Evolutionary conservation across 2,113 vertebrate species (phyloP), one percentile per base, ranked within the genome.

Genomic region (Actinemys pallida): DNA sequence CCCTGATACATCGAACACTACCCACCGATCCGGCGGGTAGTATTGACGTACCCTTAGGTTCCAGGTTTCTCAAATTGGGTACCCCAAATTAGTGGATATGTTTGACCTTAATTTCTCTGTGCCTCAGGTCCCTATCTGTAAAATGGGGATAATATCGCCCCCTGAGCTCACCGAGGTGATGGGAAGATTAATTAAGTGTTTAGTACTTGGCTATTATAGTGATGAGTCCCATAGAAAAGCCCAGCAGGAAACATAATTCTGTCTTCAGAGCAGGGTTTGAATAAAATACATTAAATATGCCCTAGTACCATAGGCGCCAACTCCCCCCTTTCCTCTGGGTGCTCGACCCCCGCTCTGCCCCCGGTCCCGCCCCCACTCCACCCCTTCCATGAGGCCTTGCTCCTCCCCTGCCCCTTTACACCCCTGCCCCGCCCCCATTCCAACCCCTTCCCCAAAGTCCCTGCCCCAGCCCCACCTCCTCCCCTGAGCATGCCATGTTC

Each of bases 221-320:
- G 39, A 89, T 54, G 86, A 11, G 80, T 95, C 65, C 86, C 29
- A n/a, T 1, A 85, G 65, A 84, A 96, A 94, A 95, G 86, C 72
- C 91, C 93, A 59, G 81, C 54, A 92, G 65, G 87, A 94, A 95
- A 59, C 57, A 91, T 89, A 84, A 92, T 90, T 19, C 5, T 2
- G 39, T 86, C 8, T 56, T 92, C 90, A 96, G 75, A 81, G 75
- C 89, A 93, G 87, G 92, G 88, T 90, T 91, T 90, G 83, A 93
- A 94, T 75, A 84, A 7, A 35, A 19, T 57, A 11, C 19, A n/a
- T 49, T 59, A 35, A 53, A 20, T 53, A 82, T 49, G 78, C 94
- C 47, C 39, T 85, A 75, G 39, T 45, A 20, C 72, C 39, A 42
- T 50, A 50, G 49, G 12, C 49, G 45, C 45, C 45, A 5, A 45